These are phyloP conservation scores for Ophiodon elongatus DNA, from an alignment of 2,113 vertebrate genomes.

Conservation along the genomic window DNA sequence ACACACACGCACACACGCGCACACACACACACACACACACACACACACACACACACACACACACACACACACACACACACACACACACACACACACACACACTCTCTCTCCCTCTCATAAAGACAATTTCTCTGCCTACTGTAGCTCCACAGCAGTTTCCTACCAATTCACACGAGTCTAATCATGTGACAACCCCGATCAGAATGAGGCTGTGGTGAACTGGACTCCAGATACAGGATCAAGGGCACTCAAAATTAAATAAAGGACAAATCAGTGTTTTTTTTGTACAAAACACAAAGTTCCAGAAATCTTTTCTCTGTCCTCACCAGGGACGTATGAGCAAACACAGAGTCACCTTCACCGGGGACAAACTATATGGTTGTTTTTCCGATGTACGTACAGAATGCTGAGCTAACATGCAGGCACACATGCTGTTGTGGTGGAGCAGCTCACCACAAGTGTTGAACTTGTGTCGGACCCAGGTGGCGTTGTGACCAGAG, in stretches of 20 bases:
- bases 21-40: slow-evolving; percentile 14
- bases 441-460: slow-evolving; percentile 56
- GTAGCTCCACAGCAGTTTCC: slow-evolving; percentile 19
- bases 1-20: background rate
- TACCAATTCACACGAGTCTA: slow-evolving; percentile 31
- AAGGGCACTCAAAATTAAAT: slow-evolving; percentile 15
- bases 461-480: slow-evolving; percentile 54
- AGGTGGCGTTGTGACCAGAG: slow-evolving; percentile 61
- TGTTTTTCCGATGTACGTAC: slow-evolving; percentile 31
- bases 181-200: slow-evolving; percentile 40
- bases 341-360: slow-evolving; percentile 32
- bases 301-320: slow-evolving; percentile 31
- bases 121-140: slow-evolving; percentile 10
- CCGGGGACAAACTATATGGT: slow-evolving; percentile 36
- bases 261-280: slow-evolving; percentile 40
- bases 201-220: slow-evolving; percentile 4
- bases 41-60: slow-evolving; percentile 13
- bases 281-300: slow-evolving; percentile 52
- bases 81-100: slow-evolving; percentile 4
- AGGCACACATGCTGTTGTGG: slow-evolving; percentile 50
- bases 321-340: slow-evolving; percentile 1
- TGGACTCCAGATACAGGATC: slow-evolving; percentile 25
- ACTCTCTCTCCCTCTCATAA: background rate
- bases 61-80: slow-evolving; percentile 10
- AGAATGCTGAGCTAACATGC: slow-evolving; percentile 41